Base-by-base conservation (phyloP, 1,140 invertebrate genomes). In the Hypothenemus hampei region DNA sequence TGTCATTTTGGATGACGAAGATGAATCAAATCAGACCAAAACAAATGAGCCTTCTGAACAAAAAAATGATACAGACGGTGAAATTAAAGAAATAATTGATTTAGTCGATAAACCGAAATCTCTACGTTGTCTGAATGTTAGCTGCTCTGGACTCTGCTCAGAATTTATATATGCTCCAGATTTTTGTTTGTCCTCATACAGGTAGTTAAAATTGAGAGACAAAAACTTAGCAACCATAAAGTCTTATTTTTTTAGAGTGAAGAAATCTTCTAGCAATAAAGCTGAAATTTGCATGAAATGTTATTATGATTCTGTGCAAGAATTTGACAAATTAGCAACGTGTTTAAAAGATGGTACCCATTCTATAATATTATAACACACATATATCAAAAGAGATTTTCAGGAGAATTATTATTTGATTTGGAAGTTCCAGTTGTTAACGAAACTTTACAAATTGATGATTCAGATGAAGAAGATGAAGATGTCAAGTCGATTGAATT, bases 361-460 rank as follows among this genome's bases (percentile, higher is more conserved):
- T 10, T 37, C 18, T 8, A 31, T 11, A 3, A 1, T 31, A 8
- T 46, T 46, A 13, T 15, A 46, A 7, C 7, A 26, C n/a, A 46
- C 7, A 26, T 2, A 5, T 43, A 6, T 20, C 19, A 21, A 7
- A 2, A 21, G 6, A 1, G 10, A 43, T 21, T 22, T 37, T 10
- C 20, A 56, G 58, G 54, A 10, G 71, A 73, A 59, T 62, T 75
- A 5, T 39, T 79, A 6, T 65, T 77, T 16, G 62, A 72, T 21
- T 72, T 73, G 47, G 62, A 75, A 26, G 73, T 77, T 68, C 77
- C 77, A 3, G 41, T 69, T 10, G 44, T 65, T n/a, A 74, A 76
- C 63, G 74, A 75, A 59, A 76, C 73, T 3, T 73, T 77, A 60
- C 74, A 79, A 63, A 76, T 79, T 23, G 76, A 77, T 62, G 75